Evolutionary conservation across 1,140 invertebrate species (phyloP), one percentile per base, ranked within the genome.

Genomic region (Bacillus rossius): DNA sequence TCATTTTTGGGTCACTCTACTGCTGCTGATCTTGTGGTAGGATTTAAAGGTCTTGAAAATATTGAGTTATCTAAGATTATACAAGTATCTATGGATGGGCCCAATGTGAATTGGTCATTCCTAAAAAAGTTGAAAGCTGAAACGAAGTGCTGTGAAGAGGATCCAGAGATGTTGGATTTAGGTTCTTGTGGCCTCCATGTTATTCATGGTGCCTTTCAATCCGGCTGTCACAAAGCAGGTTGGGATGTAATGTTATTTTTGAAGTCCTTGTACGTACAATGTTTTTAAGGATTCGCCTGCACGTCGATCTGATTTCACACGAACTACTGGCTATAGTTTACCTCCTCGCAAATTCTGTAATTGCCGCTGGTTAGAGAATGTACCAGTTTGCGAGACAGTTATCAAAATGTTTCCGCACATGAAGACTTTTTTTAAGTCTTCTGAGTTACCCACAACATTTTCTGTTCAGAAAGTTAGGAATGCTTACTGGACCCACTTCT

Each of bases 141-240:
- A 34, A 34, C 29, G 29, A 34, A 34, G 10, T 34, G 29, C 29
- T 34, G 29, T 34, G 29, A 34, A 34, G 29, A 34, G 29, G 45
- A 61, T 54, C 51, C 38, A 22, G 43, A 49, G 34, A 38, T 64
- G 19, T 47, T 64, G 8, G 49, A 61, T 40, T 50, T 62, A 13
- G 62, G 64, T 8, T 58, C 55, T 3, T 66, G 62, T 62, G 56
- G 60, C 5, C 59, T 66, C 22, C 64, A 64, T 43, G 49, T 41
- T 8, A 23, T 60, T 14, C 51, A 64, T 25, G 25, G 49, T 14
- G 59, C 62, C 19, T 66, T 64, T 34, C 62, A 66, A 53, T 45
- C 25, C 29, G 57, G 60, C 50, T 58, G 8, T 49, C 58, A 8
- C 29, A 13, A 19, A 61, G 29, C 60, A 8, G 51, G 38, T 41